Base-by-base conservation (phyloP, 2,888 invertebrate species). In the Drosophila vallismaia region DNA sequence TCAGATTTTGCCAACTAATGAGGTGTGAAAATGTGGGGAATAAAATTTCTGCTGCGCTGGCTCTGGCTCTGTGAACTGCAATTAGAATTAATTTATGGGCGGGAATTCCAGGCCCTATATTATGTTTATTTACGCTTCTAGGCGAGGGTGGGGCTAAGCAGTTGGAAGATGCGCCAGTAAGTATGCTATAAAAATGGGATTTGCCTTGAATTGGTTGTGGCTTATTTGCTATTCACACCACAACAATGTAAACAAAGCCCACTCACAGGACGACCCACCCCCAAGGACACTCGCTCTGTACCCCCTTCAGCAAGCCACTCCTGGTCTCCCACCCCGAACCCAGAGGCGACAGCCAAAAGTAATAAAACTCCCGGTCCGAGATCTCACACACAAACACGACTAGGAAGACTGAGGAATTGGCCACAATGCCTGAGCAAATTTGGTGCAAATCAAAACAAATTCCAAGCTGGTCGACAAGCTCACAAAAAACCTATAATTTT, bases 361-460 rank as follows among this genome's bases (percentile, higher is more conserved):
- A 82, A 82, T 82, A 82, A 82, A 87, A 56, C 79, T 82, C 74
- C 85, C 77, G 74, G 72, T 72, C 77, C 54, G 54, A 9, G 14
- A 3, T 19, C 63, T 67, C 5, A 24, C 59, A 51, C 38, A 19
- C 19, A 19, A 19, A 19, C 19, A 1, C 19, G 19, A 19, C 50
- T 44, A 55, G 58, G 67, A 56, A 49, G 54, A 62, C 71, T 49
- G 58, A 66, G 68, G 68, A 63, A 57, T 49, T 36, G 36, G 58
- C 56, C 54, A 72, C 80, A 81, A 85, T 79, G 73, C 72, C 56
- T 42, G 28, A 82, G 70, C 71, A 86, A 84, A 84, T 86, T 84
- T 86, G 83, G 76, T 77, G 80, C 82, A 88, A 84, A 84, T 84
- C 83, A 84, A 84, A 84, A 84, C 86, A 84, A 88, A 86, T 88